Evolutionary conservation across 2,113 vertebrate species (phyloP).

Genomic region (Gorsachius goisagi): DNA sequence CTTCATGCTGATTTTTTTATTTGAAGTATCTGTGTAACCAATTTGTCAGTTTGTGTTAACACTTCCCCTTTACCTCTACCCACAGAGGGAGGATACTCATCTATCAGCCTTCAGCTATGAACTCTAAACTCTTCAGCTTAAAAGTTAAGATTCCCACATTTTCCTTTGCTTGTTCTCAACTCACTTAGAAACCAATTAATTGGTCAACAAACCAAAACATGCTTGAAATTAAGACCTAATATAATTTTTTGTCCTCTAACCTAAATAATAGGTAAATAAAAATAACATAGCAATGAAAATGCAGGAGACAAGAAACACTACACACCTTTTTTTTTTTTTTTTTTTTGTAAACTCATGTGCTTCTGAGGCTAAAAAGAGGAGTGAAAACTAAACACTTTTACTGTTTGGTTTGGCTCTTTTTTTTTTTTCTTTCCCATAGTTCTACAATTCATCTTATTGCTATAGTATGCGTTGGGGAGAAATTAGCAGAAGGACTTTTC

Average conservation of each 20-base stretch:
- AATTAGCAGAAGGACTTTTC: background rate
- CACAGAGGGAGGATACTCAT: background rate
- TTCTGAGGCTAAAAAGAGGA: background rate
- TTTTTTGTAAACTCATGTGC: accelerated
- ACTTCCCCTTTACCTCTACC: background rate
- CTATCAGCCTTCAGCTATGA: background rate
- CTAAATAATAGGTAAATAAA: background rate
- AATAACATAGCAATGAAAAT: background rate
- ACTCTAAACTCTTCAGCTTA: background rate
- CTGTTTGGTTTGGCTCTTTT: background rate
- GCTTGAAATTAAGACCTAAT: background rate
- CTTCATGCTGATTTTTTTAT: background rate
- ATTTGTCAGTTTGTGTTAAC: background rate
- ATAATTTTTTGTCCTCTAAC: background rate
- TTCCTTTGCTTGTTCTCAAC: background rate
- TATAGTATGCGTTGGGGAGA: background rate
- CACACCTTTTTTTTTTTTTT: background rate
- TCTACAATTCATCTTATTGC: background rate
- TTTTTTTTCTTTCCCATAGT: background rate
- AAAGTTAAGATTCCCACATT: background rate
- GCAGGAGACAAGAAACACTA: background rate
- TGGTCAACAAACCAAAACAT: background rate
- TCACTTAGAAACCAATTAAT: background rate
- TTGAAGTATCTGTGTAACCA: background rate
- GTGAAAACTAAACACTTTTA: background rate